phyloP scores from a whole-genome alignment of 2,113 vertebrate species.

The Clarias batrachus region DNA sequence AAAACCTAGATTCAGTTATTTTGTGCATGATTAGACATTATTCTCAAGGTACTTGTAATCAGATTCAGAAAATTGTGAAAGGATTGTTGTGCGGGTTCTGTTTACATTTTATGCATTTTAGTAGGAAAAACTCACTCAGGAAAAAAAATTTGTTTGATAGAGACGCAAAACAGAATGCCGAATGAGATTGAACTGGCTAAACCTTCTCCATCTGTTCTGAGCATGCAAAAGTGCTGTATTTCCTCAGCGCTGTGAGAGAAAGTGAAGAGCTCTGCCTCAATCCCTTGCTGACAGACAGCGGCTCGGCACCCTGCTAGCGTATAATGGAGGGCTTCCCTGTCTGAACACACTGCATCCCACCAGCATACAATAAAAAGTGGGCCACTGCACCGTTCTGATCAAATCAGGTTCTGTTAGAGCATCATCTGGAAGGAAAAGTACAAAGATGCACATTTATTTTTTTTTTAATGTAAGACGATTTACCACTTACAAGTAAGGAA shows the following conservation, averaged over 20 bases:
- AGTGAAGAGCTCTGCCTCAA: constrained; percentile 55
- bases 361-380: constrained; percentile 17
- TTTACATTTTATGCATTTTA: background rate
- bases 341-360: constrained; percentile 8
- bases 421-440: background rate
- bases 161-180: background rate
- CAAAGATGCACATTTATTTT: background rate
- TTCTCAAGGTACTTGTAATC: constrained; percentile 15
- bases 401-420: background rate
- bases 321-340: constrained; percentile 44
- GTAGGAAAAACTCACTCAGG: background rate
- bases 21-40: constrained; percentile 49
- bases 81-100: too few species aligned
- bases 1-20: constrained; percentile 58
- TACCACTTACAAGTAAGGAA: background rate
- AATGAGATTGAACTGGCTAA: background rate
- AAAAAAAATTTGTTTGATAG: background rate
- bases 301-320: constrained; percentile 37
- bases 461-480: background rate
- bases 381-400: background rate
- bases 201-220: background rate
- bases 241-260: constrained; percentile 61
- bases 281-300: constrained; percentile 66
- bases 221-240: constrained; percentile 29
- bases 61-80: constrained; percentile 3